A percentile compares a stretch with the other conserved stretches of the same genome.
phyloP scores from a whole-genome alignment of 1,140 invertebrate genomes.

The Oscheius sp. region DNA sequence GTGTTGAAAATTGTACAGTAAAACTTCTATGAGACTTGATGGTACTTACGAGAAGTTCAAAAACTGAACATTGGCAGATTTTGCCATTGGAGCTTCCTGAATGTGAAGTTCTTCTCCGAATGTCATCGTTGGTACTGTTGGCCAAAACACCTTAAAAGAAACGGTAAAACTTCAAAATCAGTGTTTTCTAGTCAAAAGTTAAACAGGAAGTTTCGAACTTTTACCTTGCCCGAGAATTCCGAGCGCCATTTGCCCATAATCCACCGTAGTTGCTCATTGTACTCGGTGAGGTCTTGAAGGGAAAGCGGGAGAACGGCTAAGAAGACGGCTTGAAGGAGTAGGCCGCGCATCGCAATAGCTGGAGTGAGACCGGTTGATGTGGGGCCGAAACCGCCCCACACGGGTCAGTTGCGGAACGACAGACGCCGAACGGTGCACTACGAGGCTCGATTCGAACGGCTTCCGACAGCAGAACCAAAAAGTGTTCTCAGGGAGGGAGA shows the following conservation, averaged over 20 bases:
- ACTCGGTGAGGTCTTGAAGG: slow-evolving; percentile 33
- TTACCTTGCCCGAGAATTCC: slow-evolving; percentile 55
- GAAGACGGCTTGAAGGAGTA: slow-evolving; percentile 18
- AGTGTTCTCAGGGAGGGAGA: too few relatives aligned
- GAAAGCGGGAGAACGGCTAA: neutral
- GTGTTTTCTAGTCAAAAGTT: neutral
- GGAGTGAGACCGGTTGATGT: neutral
- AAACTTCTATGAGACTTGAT: too few relatives aligned
- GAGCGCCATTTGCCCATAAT: slow-evolving; percentile 59
- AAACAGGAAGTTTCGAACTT: too few relatives aligned
- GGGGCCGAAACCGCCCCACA: slow-evolving; percentile 1
- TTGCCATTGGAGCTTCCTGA: slow-evolving; percentile 54
- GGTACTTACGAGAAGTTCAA: slow-evolving; percentile 57
- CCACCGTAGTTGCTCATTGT: slow-evolving; percentile 46
- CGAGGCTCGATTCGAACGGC: too few relatives aligned
- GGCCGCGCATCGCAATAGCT: slow-evolving; percentile 7
- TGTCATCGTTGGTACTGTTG: slow-evolving; percentile 61
- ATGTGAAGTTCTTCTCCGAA: slow-evolving; percentile 59
- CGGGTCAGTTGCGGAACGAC: slow-evolving; percentile 12
- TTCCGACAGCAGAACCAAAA: too few relatives aligned
- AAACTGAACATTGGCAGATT: slow-evolving; percentile 57
- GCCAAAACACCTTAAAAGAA: slow-evolving; percentile 51
- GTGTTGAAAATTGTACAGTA: neutral
- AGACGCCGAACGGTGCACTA: neutral
- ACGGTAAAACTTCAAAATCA: neutral